Base-by-base conservation (phyloP, 1,140 invertebrate genomes). In the Phocides pigmalion region DNA sequence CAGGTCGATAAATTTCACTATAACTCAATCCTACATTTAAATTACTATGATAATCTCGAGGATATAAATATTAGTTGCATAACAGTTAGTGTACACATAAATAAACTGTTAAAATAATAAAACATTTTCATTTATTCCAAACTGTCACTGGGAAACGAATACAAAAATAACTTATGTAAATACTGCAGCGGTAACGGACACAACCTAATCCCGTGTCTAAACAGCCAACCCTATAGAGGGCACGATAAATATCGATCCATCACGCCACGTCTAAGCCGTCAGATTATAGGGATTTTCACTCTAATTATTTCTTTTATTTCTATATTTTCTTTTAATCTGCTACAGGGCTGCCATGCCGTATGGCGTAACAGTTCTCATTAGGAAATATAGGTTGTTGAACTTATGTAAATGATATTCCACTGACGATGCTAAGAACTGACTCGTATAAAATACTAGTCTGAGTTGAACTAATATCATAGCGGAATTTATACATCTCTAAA, bases 231-330 rank as follows among this genome's bases (percentile, higher is more conserved):
- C 68, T 66, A 66, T 16, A 39, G 62, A 66, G 47, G 22, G 54
- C 68, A 70, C 68, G 68, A 59, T 61, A 70, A 66, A 59, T 67
- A 70, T 70, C 64, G 68, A 70, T 70, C 68, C 61, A 62, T 70
- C 68, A 70, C 42, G 49, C 46, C 49, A 28, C 37, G 51, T 22
- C 44, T 19, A 16, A 58, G 22, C 39, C 53, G 51, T 54, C 51
- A 56, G 53, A 56, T 20, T 28, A 19, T 46, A 46, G 54, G 54
- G 54, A 58, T 58, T 58, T 58, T 54, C 37, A 42, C 20, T 56
- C 39, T 42, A 56, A 56, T 56, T 56, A 42, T 56, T 56, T 56
- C 37, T 56, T 42, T 56, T 56, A 56, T 56, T 56, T 37, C 28
- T 15, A 12, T 56, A 56, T 56, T 56, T 56, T 56, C 37, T 22